Evolutionary conservation across 2,888 invertebrate genomes (phyloP).

Genomic region (Andrena bucephala): DNA sequence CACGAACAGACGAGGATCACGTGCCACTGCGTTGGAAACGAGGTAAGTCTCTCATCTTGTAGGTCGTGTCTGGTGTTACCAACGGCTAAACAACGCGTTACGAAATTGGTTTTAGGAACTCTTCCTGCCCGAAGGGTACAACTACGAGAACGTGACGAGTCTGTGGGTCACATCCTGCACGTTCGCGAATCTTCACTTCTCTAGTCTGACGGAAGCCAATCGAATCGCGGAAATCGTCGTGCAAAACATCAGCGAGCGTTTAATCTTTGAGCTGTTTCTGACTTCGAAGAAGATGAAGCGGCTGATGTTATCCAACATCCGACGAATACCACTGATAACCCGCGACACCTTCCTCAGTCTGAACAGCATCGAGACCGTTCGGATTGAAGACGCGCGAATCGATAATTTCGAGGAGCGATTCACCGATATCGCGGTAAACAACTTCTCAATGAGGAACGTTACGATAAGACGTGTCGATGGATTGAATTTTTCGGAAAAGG

Average conservation of each 20-base stretch:
- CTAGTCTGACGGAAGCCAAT: constrained; percentile 67
- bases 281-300: constrained; percentile 57
- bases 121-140: constrained; percentile 67
- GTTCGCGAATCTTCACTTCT: constrained; percentile 68
- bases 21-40: constrained; percentile 71
- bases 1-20: constrained; percentile 54
- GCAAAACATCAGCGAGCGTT: constrained; percentile 71
- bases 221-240: constrained; percentile 69
- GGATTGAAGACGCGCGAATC: constrained; percentile 71
- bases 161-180: constrained; percentile 71
- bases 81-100: not conserved
- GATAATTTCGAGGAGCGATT: constrained; percentile 75
- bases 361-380: constrained; percentile 65
- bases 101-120: constrained; percentile 70
- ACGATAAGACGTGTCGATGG: constrained; percentile 69
- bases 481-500: constrained; percentile 70
- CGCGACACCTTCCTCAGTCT: constrained; percentile 68
- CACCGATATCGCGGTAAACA: constrained; percentile 53
- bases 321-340: constrained; percentile 67
- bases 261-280: constrained; percentile 68
- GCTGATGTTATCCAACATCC: constrained; percentile 70
- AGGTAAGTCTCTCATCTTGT: constrained; percentile 58
- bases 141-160: constrained; percentile 71
- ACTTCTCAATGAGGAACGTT: constrained; percentile 73
- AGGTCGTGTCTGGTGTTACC: not conserved